A percentile compares a stretch with the other conserved stretches of the same genome.
Evolutionary conservation across 2,888 invertebrate genomes (phyloP).

Genomic region (Erpobdella octoculata): DNA sequence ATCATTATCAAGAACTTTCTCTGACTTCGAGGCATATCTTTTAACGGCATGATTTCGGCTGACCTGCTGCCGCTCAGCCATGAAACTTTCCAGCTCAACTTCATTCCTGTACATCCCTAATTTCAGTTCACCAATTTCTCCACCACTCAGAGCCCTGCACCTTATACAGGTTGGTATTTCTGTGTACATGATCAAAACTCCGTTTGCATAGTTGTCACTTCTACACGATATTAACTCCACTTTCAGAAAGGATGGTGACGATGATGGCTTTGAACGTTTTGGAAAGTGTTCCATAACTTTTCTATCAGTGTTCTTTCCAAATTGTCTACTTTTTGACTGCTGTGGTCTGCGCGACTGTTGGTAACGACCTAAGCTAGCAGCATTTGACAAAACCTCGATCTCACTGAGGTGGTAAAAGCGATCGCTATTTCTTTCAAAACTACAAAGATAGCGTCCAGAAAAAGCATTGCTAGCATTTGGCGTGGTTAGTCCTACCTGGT

Average conservation of each 20-base stretch:
- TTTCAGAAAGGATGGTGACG: background rate
- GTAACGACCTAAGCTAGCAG: too few relatives aligned
- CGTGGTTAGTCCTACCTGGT: constrained; percentile 1
- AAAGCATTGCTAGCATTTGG: background rate
- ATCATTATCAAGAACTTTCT: too few relatives aligned
- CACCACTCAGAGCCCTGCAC: background rate
- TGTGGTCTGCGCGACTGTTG: background rate
- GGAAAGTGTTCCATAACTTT: too few relatives aligned
- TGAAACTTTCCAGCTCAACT: background rate
- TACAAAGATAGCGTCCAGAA: constrained; percentile 3
- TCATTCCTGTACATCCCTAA: background rate
- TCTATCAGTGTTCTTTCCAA: background rate
- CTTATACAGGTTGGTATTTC: constrained; percentile 3
- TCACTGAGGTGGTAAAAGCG: background rate
- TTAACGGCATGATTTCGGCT: background rate
- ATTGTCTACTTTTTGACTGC: background rate
- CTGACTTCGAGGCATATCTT: background rate
- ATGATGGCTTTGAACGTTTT: too few relatives aligned
- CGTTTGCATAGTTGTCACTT: background rate
- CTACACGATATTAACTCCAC: constrained; percentile 9
- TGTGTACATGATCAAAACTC: background rate
- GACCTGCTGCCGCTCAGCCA: background rate
- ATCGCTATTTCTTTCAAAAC: constrained; percentile 11
- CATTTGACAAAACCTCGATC: background rate
- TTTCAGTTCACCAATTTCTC: background rate